Percentiles rank a stretch among this genome's conserved stretches.
Conservation (phyloP, 2,113 vertebrate genomes). For the Megaleporinus macrocephalus region DNA sequence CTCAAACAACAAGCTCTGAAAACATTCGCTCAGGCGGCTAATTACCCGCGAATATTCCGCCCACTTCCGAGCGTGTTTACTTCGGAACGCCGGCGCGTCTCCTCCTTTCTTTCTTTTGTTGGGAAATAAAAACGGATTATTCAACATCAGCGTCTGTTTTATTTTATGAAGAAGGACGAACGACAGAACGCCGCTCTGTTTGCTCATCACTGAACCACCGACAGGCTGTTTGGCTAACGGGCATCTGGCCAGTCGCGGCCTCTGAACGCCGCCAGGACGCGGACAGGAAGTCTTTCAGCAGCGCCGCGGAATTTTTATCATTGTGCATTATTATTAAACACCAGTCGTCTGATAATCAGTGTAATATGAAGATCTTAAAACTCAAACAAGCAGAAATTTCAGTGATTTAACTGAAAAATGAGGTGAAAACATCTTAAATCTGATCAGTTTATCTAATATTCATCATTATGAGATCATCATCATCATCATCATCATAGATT, state of each 20-base stretch:
- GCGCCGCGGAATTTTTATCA: background rate
- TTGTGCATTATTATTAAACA: background rate
- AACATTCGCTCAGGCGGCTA: conserved; percentile 44
- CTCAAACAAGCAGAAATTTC: no score
- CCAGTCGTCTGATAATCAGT: background rate
- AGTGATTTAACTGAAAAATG: no score
- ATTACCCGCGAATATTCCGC: conserved; percentile 47
- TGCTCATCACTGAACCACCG: conserved; percentile 10
- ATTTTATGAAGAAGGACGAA: background rate
- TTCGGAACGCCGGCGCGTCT: conserved; percentile 2
- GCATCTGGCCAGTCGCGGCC: background rate
- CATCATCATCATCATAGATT: no score
- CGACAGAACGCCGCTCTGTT: conserved; percentile 4
- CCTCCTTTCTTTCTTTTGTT: conserved; percentile 21
- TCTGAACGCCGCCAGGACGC: background rate
- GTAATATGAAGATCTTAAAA: no score
- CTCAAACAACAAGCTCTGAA: conserved; percentile 13
- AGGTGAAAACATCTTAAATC: no score
- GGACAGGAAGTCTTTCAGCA: background rate
- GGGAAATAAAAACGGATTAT: conserved; percentile 1
- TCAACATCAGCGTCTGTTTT: conserved; percentile 15
- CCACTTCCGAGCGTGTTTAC: conserved; percentile 19
- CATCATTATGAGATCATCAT: no score
- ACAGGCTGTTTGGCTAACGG: background rate
- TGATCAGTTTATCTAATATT: no score